Percentiles rank a stretch among this genome's conserved stretches.
These are phyloP conservation scores for Cantharis nigra DNA, from an alignment of 2,888 invertebrate species.

Conservation along the genomic window DNA sequence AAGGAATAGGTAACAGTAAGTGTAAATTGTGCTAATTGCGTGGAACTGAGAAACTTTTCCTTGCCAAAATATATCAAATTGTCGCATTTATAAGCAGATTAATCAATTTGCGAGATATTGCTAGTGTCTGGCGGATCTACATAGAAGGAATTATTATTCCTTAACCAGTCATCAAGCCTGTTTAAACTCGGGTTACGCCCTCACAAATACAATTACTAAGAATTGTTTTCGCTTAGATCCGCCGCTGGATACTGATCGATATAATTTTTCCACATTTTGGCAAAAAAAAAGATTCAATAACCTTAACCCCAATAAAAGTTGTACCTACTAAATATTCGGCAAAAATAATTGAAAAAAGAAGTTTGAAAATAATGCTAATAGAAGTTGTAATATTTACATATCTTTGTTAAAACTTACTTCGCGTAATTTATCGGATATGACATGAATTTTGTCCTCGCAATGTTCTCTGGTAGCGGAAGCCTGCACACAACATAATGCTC, in stretches of 20 bases:
- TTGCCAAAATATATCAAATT: neutral
- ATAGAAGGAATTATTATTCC: too few relatives aligned
- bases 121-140: too few relatives aligned
- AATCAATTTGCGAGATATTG: too few relatives aligned
- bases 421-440: constrained; percentile 72
- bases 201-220: too few relatives aligned
- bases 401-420: constrained; percentile 66
- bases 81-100: neutral
- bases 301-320: neutral
- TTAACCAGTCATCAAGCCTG: too few relatives aligned
- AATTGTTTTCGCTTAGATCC: too few relatives aligned
- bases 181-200: too few relatives aligned
- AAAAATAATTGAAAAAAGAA: neutral
- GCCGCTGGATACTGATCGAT: too few relatives aligned
- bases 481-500: constrained; percentile 55
- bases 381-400: neutral
- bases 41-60: neutral
- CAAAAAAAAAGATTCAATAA: neutral
- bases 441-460: constrained; percentile 75
- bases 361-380: neutral
- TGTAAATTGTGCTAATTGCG: neutral
- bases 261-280: neutral
- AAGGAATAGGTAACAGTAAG: neutral
- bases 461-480: constrained; percentile 73
- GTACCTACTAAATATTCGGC: too few relatives aligned